phyloP scores from a whole-genome alignment of 1,140 invertebrate genomes.

The Hylyphantes graminicola region DNA sequence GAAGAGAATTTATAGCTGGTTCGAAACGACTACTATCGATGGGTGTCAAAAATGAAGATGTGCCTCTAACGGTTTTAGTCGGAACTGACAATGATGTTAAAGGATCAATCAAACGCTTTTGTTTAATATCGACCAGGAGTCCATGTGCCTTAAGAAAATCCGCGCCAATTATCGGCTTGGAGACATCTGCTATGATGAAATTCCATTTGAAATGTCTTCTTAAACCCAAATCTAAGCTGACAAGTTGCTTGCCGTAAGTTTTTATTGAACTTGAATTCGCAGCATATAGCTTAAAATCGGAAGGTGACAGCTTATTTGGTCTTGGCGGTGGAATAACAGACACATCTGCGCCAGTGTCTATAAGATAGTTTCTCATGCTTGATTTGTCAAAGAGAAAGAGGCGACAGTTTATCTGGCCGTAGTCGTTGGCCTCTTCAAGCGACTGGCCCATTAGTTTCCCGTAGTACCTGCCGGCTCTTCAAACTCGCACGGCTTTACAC shows the following conservation, averaged over 20 bases:
- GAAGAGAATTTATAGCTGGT: not conserved
- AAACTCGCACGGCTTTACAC: too few relatives aligned
- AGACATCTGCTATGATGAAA: too few relatives aligned
- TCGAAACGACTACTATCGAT: not conserved
- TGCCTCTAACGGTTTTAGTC: not conserved
- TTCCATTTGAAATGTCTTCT: too few relatives aligned
- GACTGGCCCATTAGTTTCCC: not conserved
- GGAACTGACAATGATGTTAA: not conserved
- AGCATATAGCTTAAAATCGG: not conserved
- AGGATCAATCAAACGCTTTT: too few relatives aligned
- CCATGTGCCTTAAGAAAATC: not conserved
- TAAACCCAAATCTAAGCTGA: slow-evolving; percentile 11
- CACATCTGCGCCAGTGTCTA: not conserved
- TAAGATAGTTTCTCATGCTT: not conserved
- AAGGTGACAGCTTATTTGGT: not conserved
- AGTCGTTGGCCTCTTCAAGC: slow-evolving; percentile 1
- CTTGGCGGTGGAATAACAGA: not conserved
- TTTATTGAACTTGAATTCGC: not conserved
- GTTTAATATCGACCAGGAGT: too few relatives aligned
- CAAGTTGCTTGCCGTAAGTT: not conserved
- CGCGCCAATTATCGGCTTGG: too few relatives aligned
- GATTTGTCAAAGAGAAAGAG: slow-evolving; percentile 2
- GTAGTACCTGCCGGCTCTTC: not conserved
- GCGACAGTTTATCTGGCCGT: slow-evolving; percentile 4
- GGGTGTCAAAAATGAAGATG: not conserved